Percentiles rank a stretch among this genome's conserved stretches.
Conservation (phyloP, 1,140 invertebrate genomes). For the Anadara kagoshimensis region DNA sequence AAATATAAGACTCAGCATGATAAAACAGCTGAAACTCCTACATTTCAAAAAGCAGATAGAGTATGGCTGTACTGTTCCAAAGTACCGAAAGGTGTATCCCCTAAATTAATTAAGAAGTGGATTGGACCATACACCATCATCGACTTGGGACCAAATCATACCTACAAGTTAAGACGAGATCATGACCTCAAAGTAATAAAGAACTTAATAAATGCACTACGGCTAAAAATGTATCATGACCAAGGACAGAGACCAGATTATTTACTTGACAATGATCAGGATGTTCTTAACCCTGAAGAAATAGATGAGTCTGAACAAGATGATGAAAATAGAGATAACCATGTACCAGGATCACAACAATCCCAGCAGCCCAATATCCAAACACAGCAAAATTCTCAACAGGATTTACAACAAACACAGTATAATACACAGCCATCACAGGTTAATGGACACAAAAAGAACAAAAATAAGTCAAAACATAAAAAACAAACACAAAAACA, state of each 20-base stretch:
- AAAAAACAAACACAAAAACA: background rate
- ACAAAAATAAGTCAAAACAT: background rate
- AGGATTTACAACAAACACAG: background rate
- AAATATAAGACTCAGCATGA: slow-evolving; percentile 29
- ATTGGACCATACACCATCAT: slow-evolving; percentile 32
- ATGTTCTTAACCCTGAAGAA: background rate
- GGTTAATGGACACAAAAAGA: background rate
- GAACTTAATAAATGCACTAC: slow-evolving; percentile 5
- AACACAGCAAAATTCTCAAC: background rate
- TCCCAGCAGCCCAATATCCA: background rate
- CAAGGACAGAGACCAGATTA: background rate
- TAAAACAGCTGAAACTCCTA: slow-evolving; percentile 15
- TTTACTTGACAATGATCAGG: background rate
- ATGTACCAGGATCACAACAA: background rate
- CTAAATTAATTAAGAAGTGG: slow-evolving; percentile 31
- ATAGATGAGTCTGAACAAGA: too few relatives aligned
- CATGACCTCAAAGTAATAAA: slow-evolving; percentile 16
- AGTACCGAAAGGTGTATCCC: slow-evolving; percentile 16
- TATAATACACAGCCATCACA: too few relatives aligned
- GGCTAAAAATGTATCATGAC: slow-evolving; percentile 11
- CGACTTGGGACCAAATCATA: slow-evolving; percentile 15
- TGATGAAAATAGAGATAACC: background rate
- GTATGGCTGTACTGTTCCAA: slow-evolving; percentile 20
- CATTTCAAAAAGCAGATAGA: slow-evolving; percentile 10
- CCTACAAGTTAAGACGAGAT: slow-evolving; percentile 26